Evolutionary conservation across 1,140 invertebrate genomes (phyloP).

Genomic region (Orchestia grillus): DNA sequence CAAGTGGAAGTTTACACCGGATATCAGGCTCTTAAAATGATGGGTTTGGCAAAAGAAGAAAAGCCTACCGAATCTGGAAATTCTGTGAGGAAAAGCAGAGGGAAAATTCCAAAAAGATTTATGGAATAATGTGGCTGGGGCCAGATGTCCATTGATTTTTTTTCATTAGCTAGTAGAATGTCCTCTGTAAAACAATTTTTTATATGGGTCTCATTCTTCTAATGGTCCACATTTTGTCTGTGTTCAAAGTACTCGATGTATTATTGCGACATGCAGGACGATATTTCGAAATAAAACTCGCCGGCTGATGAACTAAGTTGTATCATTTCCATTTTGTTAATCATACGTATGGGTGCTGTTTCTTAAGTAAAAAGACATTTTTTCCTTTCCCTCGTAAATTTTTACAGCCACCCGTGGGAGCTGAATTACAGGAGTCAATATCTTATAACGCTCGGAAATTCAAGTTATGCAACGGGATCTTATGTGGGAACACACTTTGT

Average conservation of each 20-base stretch:
- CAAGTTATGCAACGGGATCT: too few relatives aligned
- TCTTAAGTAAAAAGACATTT: too few relatives aligned
- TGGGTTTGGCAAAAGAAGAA: conserved; percentile 36
- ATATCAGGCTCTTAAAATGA: conserved; percentile 44
- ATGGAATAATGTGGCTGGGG: background rate
- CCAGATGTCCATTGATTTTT: background rate
- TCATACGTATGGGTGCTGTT: background rate
- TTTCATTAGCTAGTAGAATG: background rate
- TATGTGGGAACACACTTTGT: too few relatives aligned
- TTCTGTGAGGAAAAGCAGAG: background rate
- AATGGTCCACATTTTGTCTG: background rate
- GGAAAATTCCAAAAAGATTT: background rate
- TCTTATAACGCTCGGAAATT: too few relatives aligned
- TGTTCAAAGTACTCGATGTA: background rate
- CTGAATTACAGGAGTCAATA: too few relatives aligned
- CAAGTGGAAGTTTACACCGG: conserved; percentile 13
- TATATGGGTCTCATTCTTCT: background rate
- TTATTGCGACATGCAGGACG: background rate
- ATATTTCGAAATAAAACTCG: background rate
- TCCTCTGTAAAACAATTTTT: too few relatives aligned
- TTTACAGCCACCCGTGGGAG: too few relatives aligned
- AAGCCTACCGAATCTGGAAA: background rate
- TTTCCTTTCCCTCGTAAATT: too few relatives aligned
- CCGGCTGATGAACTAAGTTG: background rate
- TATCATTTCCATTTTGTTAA: background rate